Conservation (phyloP, 2,113 vertebrate genomes). For the rat (Rattus norvegicus) region DNA sequence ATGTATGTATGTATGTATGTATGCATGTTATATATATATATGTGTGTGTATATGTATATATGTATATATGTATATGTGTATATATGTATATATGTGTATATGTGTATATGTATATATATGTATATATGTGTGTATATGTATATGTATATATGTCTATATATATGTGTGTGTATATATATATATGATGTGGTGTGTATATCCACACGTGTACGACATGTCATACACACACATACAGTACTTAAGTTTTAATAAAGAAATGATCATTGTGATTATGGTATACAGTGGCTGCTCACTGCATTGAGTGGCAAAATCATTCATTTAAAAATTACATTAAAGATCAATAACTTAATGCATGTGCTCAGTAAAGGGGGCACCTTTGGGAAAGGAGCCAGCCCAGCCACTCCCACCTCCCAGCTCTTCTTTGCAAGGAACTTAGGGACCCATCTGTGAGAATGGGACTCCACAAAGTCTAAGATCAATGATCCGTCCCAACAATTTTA, state of each 20-base stretch:
- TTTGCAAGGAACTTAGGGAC: background rate
- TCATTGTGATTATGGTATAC: background rate
- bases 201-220: too few species aligned
- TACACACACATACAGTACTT: background rate
- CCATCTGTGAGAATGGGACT: background rate
- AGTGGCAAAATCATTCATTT: background rate
- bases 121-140: too few species aligned
- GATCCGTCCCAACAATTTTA: background rate
- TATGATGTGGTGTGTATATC: too few species aligned
- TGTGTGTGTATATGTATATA: too few species aligned
- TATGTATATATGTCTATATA: too few species aligned
- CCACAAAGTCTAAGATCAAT: background rate
- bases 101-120: too few species aligned
- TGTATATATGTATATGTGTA: too few species aligned
- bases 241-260: background rate
- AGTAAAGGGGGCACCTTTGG: accelerated
- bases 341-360: background rate
- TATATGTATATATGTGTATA: too few species aligned
- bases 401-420: accelerated
- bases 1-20: too few species aligned
- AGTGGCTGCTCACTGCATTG: background rate
- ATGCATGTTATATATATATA: too few species aligned
- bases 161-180: too few species aligned
- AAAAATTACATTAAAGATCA: background rate
- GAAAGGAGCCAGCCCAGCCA: background rate